These are phyloP conservation scores for Phoebastria nigripes DNA, from an alignment of 2,797 vertebrate genomes.

Conservation along the genomic window DNA sequence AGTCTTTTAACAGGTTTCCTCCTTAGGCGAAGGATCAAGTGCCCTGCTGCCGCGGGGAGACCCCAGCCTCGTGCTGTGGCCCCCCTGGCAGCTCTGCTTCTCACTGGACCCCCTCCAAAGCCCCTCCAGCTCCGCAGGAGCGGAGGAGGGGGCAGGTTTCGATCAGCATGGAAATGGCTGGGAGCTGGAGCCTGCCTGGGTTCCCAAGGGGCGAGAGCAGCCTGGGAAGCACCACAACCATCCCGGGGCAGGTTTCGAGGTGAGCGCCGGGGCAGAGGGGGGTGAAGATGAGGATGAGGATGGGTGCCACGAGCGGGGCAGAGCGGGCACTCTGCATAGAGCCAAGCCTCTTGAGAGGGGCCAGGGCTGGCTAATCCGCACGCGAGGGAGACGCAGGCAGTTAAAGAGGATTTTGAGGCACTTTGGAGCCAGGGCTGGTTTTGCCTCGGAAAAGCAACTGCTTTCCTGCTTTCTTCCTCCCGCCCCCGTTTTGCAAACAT, in stretches of 20 bases:
- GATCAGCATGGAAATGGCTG: neutral
- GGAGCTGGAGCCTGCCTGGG: neutral
- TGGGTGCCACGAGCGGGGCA: neutral
- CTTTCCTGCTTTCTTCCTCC: neutral
- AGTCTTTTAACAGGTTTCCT: neutral
- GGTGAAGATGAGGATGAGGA: neutral
- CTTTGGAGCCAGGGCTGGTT: neutral
- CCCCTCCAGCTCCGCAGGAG: neutral
- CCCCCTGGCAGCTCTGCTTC: neutral
- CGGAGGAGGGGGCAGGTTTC: neutral
- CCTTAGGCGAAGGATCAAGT: accelerated
- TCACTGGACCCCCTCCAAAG: neutral
- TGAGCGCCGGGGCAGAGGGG: neutral
- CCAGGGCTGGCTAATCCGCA: accelerated
- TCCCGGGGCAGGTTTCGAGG: neutral
- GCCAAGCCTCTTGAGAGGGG: neutral
- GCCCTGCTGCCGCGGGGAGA: neutral
- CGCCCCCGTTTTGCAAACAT: neutral
- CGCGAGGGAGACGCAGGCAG: accelerated
- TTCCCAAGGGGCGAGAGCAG: neutral
- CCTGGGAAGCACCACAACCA: neutral
- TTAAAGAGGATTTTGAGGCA: neutral
- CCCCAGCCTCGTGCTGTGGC: accelerated
- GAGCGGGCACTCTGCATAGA: neutral
- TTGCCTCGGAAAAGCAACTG: neutral